These are phyloP conservation scores for Sipha maydis DNA, from an alignment of 2,888 invertebrate genomes.

Conservation along the genomic window DNA sequence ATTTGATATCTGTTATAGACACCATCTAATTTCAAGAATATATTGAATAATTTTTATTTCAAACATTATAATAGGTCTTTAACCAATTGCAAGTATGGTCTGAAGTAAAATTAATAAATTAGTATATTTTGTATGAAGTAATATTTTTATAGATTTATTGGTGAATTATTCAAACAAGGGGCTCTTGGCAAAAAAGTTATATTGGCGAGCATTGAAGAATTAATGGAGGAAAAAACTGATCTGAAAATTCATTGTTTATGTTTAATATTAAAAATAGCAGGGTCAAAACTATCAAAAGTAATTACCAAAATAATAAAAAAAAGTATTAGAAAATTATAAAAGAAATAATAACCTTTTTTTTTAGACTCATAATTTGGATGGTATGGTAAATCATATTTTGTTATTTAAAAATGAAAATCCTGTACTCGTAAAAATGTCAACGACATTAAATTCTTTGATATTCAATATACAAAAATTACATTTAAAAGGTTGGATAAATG, in stretches of 20 bases:
- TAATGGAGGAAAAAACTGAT: too few species aligned
- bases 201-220: too few species aligned
- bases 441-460: background rate
- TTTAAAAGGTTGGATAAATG: background rate
- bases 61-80: background rate
- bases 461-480: background rate
- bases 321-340: background rate
- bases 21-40: background rate
- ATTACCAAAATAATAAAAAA: background rate
- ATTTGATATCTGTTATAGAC: background rate
- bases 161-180: background rate
- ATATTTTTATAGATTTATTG: constrained; percentile 26
- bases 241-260: constrained; percentile 41
- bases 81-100: too few species aligned
- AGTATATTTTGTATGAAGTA: background rate
- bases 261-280: constrained; percentile 6
- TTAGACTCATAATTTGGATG: background rate
- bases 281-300: constrained; percentile 30
- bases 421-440: too few species aligned
- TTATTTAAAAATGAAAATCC: too few species aligned
- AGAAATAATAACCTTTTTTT: background rate
- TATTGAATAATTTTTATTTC: background rate
- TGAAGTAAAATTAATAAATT: too few species aligned
- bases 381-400: background rate
- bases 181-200: background rate